A percentile compares a stretch with the other conserved stretches of the same genome.
Conservation (phyloP, 2,888 invertebrate genomes). For the Meiosimyza decipiens region DNA sequence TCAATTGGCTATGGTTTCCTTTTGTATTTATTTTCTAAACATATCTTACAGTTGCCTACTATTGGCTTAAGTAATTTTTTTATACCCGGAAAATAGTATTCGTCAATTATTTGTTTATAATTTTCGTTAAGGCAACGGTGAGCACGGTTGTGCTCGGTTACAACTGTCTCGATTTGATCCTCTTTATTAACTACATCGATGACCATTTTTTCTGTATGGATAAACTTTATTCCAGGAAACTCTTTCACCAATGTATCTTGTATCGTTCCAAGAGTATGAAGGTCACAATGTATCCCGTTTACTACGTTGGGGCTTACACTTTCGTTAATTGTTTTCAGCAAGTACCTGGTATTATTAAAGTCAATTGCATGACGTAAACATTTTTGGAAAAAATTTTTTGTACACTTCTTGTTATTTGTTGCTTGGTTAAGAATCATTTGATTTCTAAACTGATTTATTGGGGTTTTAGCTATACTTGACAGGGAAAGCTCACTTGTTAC, state of each 20-base stretch:
- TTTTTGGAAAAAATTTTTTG: no score
- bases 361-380: slow-evolving; percentile 15
- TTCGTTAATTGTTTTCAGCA: slow-evolving; percentile 18
- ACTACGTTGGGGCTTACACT: slow-evolving; percentile 28
- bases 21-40: slow-evolving; percentile 24
- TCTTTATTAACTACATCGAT: slow-evolving; percentile 39
- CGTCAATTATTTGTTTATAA: slow-evolving; percentile 30
- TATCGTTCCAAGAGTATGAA: slow-evolving; percentile 27
- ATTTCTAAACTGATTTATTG: slow-evolving; percentile 40
- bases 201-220: slow-evolving; percentile 32
- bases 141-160: slow-evolving; percentile 36
- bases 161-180: slow-evolving; percentile 38
- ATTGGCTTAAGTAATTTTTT: slow-evolving; percentile 34
- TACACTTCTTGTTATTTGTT: slow-evolving; percentile 21
- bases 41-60: slow-evolving; percentile 37
- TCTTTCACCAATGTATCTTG: slow-evolving; percentile 32
- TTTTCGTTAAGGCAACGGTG: slow-evolving; percentile 37
- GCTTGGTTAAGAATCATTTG: slow-evolving; percentile 37
- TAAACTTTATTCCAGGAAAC: slow-evolving; percentile 40
- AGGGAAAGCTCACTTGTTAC: slow-evolving; percentile 36
- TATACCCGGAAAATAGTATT: slow-evolving; percentile 36
- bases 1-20: slow-evolving; percentile 33
- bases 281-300: slow-evolving; percentile 38
- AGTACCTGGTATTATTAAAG: slow-evolving; percentile 19
- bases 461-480: slow-evolving; percentile 27